Percentiles rank a stretch among this genome's conserved stretches.
phyloP scores from a whole-genome alignment of 2,113 vertebrate genomes.

The Crotalus helleri region DNA sequence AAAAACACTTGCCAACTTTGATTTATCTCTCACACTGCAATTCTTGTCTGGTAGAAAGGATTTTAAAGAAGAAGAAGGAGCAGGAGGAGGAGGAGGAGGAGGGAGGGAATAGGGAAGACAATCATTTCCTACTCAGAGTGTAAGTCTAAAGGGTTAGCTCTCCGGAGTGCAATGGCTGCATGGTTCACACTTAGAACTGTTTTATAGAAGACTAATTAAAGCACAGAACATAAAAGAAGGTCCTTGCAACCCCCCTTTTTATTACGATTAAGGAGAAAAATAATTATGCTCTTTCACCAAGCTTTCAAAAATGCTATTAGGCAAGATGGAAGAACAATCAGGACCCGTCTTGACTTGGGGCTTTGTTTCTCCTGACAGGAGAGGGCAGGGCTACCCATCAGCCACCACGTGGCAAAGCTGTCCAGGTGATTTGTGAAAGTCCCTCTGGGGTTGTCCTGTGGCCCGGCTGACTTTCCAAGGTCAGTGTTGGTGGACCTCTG shows the following conservation, averaged over 20 bases:
- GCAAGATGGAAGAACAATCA: constrained; percentile 14
- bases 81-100: no score
- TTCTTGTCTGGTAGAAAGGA: background rate
- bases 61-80: background rate
- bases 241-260: background rate
- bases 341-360: background rate
- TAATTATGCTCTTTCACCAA: constrained; percentile 6
- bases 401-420: background rate
- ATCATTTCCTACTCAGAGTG: constrained; percentile 10
- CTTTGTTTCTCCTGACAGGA: background rate
- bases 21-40: background rate
- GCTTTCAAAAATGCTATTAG: constrained; percentile 29
- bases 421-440: background rate
- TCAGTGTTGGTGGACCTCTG: background rate
- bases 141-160: background rate
- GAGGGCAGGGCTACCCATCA: background rate
- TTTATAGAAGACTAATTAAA: constrained; percentile 23
- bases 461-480: background rate
- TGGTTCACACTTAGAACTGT: constrained; percentile 14
- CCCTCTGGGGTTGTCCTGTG: background rate
- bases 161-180: background rate
- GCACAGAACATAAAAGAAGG: background rate
- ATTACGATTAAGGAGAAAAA: constrained; percentile 9
- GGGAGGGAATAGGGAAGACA: constrained; percentile 13
- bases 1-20: background rate